Evolutionary conservation across 2,113 vertebrate species (phyloP), one percentile per base, ranked within the genome.

Genomic region (Rana temporaria): DNA sequence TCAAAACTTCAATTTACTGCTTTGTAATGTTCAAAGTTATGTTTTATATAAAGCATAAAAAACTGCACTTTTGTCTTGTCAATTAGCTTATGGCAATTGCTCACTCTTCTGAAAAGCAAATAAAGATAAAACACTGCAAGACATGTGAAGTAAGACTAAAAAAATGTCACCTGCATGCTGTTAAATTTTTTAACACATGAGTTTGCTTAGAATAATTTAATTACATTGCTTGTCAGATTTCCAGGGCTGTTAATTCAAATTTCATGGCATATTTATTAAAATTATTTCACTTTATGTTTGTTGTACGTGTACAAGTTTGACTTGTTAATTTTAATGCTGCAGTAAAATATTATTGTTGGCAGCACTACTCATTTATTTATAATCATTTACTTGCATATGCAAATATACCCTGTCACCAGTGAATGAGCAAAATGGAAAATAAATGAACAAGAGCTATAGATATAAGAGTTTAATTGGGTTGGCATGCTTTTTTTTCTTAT

Each of bases 41-140:
- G 87, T 90, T 92, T 88, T 92, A 92, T 93, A 93, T 93, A 92
- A 93, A 94, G 92, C 91, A 30, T 30, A 94, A 92, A 90, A 94
- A 93, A 92, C 42, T 92, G 90, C 90, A 91, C 14, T 92, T 92
- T 89, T 90, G 92, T 92, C 90, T 92, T 87, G 90, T 90, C 92
- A 92, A 93, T 92, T 93, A 93, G 90, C 91, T 94, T 92, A 92
- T 90, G 90, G 89, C 90, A 92, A 91, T 86, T 89, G 88, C 88
- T 89, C 84, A 89, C 24, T 11, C 84, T 86, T 87, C 90, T 93
- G 87, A 91, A 87, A 93, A 92, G 87, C 90, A 92, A 89, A 78
- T 66, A 92, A 38, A 93, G 89, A 89, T 89, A 90, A 92, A 89
- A 89, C 89, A 92, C 91, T 89, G 90, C 89, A 91, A 92, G 91